Evolutionary conservation across 2,888 invertebrate species (phyloP).

Genomic region (Himalopsyche kuldschensis): DNA sequence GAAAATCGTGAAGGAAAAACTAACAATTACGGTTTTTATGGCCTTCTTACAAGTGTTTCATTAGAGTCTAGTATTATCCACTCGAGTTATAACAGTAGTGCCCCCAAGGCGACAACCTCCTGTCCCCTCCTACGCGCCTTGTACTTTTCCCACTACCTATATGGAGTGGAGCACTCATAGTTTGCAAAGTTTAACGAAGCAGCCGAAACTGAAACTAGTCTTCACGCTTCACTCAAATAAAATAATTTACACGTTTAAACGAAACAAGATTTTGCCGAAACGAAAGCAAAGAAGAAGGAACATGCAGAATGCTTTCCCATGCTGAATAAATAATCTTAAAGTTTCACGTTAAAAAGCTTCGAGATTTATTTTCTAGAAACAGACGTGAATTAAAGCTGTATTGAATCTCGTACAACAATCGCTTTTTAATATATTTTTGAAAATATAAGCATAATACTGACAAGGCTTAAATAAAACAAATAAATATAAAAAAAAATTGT

Average conservation of each 20-base stretch:
- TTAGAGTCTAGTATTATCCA: background rate
- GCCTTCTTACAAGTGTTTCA: background rate
- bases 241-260: constrained; percentile 17
- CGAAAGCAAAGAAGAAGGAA: constrained; percentile 13
- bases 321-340: constrained; percentile 28
- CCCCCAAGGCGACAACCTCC: background rate
- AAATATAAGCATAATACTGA: too few relatives aligned
- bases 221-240: constrained; percentile 15
- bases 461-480: too few relatives aligned
- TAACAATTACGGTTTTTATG: background rate
- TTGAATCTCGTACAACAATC: too few relatives aligned
- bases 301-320: background rate
- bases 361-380: too few relatives aligned
- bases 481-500: too few relatives aligned
- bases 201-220: constrained; percentile 16
- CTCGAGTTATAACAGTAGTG: background rate
- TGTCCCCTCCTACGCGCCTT: background rate
- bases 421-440: too few relatives aligned
- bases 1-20: background rate
- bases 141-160: background rate
- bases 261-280: constrained; percentile 21
- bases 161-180: background rate
- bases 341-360: constrained; percentile 25
- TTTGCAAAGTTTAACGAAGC: constrained; percentile 23
- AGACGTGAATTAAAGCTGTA: too few relatives aligned